Conservation (phyloP, 2,113 vertebrate genomes). For the Cacatua alba region DNA sequence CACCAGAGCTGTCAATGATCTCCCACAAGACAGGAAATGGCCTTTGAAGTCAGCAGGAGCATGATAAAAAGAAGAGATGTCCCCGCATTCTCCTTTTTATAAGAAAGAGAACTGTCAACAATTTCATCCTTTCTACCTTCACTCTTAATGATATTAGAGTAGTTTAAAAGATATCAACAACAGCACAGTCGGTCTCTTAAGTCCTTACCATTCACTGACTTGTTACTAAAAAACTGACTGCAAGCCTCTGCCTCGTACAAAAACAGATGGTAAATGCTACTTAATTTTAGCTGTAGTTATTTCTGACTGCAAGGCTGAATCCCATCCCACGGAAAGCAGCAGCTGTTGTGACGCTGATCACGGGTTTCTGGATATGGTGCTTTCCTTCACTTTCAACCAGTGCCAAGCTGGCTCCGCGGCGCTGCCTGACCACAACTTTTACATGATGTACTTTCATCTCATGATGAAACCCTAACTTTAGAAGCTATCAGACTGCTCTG, state of each 20-base stretch:
- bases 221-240: background rate
- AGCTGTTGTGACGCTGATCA: slow-evolving; percentile 36
- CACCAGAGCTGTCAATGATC: background rate
- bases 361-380: background rate
- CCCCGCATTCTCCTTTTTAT: background rate
- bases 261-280: slow-evolving; percentile 21
- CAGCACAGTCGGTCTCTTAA: background rate
- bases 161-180: background rate
- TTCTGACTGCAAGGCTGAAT: slow-evolving; percentile 26
- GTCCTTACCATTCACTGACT: background rate
- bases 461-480: background rate
- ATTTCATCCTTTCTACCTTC: background rate
- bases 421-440: background rate
- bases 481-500: background rate
- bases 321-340: background rate
- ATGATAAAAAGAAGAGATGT: background rate
- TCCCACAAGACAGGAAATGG: background rate
- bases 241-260: background rate
- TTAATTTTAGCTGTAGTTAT: slow-evolving; percentile 68
- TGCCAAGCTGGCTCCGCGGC: background rate
- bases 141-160: background rate
- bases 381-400: background rate
- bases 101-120: background rate
- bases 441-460: background rate
- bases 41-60: background rate